phyloP scores from a whole-genome alignment of 1,140 invertebrate species.

The Drosophila guanche region DNA sequence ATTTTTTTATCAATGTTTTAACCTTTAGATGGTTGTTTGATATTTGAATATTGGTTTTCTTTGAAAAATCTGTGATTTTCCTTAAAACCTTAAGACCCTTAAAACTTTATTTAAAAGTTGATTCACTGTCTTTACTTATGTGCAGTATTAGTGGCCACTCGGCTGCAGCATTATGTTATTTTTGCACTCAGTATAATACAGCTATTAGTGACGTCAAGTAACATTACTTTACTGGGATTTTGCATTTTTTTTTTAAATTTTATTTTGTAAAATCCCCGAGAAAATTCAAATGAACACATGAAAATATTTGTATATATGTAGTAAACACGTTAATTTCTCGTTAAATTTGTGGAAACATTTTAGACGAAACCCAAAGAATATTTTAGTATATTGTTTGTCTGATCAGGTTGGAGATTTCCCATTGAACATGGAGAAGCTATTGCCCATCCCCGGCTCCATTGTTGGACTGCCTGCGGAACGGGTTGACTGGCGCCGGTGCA shows the following conservation, averaged over 20 bases:
- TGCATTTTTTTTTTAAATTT: constrained; percentile 3
- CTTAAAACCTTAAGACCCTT: too few species aligned
- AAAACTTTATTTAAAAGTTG: too few species aligned
- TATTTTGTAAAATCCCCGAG: constrained; percentile 6
- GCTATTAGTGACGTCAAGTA: constrained; percentile 71
- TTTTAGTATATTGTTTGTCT: neutral
- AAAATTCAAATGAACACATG: constrained; percentile 22
- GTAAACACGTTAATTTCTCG: neutral
- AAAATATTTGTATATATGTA: neutral
- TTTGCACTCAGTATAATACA: constrained; percentile 73
- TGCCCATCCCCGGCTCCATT: constrained; percentile 71
- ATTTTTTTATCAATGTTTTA: too few species aligned
- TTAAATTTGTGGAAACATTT: neutral
- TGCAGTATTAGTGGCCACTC: constrained; percentile 42
- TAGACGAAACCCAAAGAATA: too few species aligned
- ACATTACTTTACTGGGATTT: constrained; percentile 31
- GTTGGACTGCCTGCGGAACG: constrained; percentile 22
- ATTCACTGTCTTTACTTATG: too few species aligned
- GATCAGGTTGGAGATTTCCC: neutral
- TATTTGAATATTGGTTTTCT: too few species aligned
- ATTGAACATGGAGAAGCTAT: constrained; percentile 5
- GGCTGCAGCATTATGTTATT: constrained; percentile 12
- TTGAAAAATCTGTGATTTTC: too few species aligned
- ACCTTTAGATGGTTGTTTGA: too few species aligned
- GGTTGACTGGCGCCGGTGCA: neutral